Evolutionary conservation across 2,113 vertebrate species (phyloP), one percentile per base, ranked within the genome.

Genomic region (Montifringilla adamsi): DNA sequence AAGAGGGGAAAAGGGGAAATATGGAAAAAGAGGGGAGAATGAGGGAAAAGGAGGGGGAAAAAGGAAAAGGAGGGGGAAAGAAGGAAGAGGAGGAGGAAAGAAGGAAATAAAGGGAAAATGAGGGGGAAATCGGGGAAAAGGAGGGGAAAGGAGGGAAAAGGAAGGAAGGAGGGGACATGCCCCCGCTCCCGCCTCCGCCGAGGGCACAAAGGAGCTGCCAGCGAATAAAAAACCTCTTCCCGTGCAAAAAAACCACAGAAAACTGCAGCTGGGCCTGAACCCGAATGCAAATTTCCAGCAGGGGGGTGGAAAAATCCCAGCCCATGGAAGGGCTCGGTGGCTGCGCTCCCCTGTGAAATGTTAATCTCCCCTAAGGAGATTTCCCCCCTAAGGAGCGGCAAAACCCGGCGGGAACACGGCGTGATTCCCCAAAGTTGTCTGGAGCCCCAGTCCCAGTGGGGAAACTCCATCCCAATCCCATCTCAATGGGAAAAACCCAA

Each of bases 291-390:
- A 72, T 47, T 64, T 44, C 85, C 39, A n/a, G 4, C 1, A 46
- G 31, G 24, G 7, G 12, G 5, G 14, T 18, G 19, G 23, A 30
- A 62, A 84, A 46, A 53, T 15, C 37, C 30, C 43, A 21, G 59
- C 59, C 75, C 30, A 7, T 13, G 59, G 75, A 27, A 59, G 55
- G 91, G 84, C 66, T 44, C 37, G 46, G 59, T 87, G 23, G 68
- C 72, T 35, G 4, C 52, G 88, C 27, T 76, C 87, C 89, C 84
- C 13, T 17, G 79, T 41, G 35, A 87, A 94, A 80, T 66, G 79
- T 93, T 97, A 94, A 97, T 90, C 95, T 89, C 13, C 6, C 3
- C 20, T 94, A 95, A 95, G 96, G 73, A 96, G 96, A 92, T 94
- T 96, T 92, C 33, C 43, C 1, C 11, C 53, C 31, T 14, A 6